phyloP scores from a whole-genome alignment of 2,113 vertebrate species.

The Abramis brama region DNA sequence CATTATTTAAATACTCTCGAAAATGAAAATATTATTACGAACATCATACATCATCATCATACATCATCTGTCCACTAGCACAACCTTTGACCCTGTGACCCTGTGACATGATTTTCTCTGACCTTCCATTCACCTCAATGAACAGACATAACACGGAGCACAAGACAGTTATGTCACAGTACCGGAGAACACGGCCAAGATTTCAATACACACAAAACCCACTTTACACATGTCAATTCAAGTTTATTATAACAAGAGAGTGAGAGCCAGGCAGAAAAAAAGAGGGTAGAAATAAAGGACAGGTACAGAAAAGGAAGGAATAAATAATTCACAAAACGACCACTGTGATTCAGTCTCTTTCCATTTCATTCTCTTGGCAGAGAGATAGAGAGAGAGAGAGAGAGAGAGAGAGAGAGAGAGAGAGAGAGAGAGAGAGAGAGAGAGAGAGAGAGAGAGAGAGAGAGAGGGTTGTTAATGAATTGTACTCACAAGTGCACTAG shows the following conservation, averaged over 20 bases:
- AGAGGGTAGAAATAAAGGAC: constrained; percentile 41
- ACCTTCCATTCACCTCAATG: neutral
- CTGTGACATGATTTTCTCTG: neutral
- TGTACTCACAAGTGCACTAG: constrained; percentile 22
- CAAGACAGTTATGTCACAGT: constrained; percentile 32
- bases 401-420: neutral
- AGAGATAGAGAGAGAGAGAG: constrained; percentile 16
- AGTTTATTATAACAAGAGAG: constrained; percentile 43
- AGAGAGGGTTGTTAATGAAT: constrained; percentile 31
- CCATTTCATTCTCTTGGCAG: neutral
- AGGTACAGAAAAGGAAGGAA: constrained; percentile 60
- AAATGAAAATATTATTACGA: neutral
- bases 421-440: neutral
- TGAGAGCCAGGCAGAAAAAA: constrained; percentile 54
- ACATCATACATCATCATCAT: too few species aligned
- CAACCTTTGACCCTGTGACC: constrained; percentile 29
- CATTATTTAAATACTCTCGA: neutral
- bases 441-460: constrained; percentile 4
- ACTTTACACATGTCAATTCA: constrained; percentile 49
- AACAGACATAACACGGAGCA: neutral
- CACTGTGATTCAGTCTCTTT: constrained; percentile 56
- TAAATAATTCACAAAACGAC: constrained; percentile 68
- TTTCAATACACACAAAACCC: constrained; percentile 40
- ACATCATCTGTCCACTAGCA: neutral
- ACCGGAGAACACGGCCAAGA: constrained; percentile 9